Evolutionary conservation across 2,113 vertebrate species (phyloP), one percentile per base, ranked within the genome.

Genomic region (Muntiacus muntjak): DNA sequence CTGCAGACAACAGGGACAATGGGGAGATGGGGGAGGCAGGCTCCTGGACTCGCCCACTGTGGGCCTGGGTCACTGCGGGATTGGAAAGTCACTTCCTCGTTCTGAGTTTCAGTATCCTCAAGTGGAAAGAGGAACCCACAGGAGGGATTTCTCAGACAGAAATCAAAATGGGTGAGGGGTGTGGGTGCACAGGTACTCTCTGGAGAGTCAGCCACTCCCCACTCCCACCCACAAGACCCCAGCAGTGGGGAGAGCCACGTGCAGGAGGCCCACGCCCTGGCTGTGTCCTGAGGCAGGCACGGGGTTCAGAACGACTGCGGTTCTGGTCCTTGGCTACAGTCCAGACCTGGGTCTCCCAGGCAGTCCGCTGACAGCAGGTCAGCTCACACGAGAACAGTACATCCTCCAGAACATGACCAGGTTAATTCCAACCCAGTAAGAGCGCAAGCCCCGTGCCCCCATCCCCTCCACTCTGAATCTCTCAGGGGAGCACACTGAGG

Each of bases 91-190:
- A 2, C 86, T 85, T 89, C 90, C 45, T 67, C 21, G 30, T 55
- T 81, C 67, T 76, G 89, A 40, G 62, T 23, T 64, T 89, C 74
- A 50, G 25, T 76, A 91, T 87, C 62, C 71, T 67, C 17, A 89
- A 36, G 43, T 33, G 19, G 71, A 91, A 74, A 74, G n/a, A 43
- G 47, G 83, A 88, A 86, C 23, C 62, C 16, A 43, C 25, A 76
- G 71, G 21, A 71, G 74, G 40, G 60, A 82, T 78, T 84, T 87
- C 92, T 88, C 25, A n/a, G 54, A 43, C 16, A 47, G 36, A 82
- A 82, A 82, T 54, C 95, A 40, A 45, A 45, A 71, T 74, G 67
- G 19, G 36, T 74, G 67, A 94, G 58, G 28, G 28, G 78, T 47
- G 74, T 2, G 5, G 3, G 2, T 81, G 87, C 33, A 45, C 26